Conservation (phyloP, 1,140 invertebrate genomes). For the Patella vulgata region DNA sequence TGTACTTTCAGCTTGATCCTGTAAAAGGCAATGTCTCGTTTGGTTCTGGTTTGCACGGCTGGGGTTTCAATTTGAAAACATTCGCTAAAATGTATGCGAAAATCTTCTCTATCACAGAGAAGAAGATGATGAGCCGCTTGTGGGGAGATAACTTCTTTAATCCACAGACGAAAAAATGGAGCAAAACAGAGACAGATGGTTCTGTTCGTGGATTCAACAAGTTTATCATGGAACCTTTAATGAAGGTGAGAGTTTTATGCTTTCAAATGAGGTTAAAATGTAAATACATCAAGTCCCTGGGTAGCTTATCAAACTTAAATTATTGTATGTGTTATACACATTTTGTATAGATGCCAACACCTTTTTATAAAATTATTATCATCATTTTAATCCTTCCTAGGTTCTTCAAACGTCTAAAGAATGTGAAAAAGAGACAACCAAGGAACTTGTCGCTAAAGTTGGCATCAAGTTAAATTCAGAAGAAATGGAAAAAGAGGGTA, state of each 20-base stretch:
- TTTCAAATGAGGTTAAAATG: too few relatives aligned
- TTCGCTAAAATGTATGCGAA: slow-evolving; percentile 97
- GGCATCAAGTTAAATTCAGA: slow-evolving; percentile 90
- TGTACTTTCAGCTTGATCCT: slow-evolving; percentile 91
- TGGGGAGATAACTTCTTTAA: slow-evolving; percentile 99
- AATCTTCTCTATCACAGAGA: slow-evolving; percentile 82
- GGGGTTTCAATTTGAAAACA: slow-evolving; percentile 99
- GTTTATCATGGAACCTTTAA: slow-evolving; percentile 99
- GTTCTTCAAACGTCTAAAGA: slow-evolving; percentile 97
- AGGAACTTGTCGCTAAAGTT: slow-evolving; percentile 78
- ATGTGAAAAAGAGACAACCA: slow-evolving; percentile 70
- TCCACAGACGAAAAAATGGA: slow-evolving; percentile 86
- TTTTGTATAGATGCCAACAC: too few relatives aligned
- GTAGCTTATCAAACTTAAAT: too few relatives aligned
- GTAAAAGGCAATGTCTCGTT: slow-evolving; percentile 98
- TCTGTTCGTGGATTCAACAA: slow-evolving; percentile 98
- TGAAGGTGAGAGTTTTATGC: slow-evolving; percentile 77
- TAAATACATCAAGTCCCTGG: too few relatives aligned
- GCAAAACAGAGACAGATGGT: slow-evolving; percentile 78
- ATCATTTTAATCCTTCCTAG: too few relatives aligned
- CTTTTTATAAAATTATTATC: too few relatives aligned
- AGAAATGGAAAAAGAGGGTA: slow-evolving; percentile 90
- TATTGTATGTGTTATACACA: too few relatives aligned
- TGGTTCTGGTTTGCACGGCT: slow-evolving; percentile 97
- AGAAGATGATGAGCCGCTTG: slow-evolving; percentile 90